Conservation (phyloP, 2,888 invertebrate genomes). For the Agonopterix heracliana region DNA sequence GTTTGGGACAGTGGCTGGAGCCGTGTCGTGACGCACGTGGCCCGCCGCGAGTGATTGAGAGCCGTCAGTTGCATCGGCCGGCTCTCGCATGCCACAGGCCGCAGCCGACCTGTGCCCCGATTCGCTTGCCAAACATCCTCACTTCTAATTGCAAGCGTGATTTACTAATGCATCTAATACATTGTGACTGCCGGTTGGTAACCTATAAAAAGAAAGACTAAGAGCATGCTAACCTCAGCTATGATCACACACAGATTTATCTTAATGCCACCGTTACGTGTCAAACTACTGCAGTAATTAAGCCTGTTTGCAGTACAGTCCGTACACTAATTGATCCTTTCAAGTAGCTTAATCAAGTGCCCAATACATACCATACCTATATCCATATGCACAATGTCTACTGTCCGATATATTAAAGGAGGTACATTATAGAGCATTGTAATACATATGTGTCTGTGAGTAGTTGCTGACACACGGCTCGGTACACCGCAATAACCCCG, state of each 20-base stretch:
- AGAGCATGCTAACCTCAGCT: conserved; percentile 26
- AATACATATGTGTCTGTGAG: conserved; percentile 15
- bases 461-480: conserved; percentile 35
- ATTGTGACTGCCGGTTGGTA: conserved; percentile 26
- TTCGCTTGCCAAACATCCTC: conserved; percentile 57
- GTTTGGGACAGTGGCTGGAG: conserved; percentile 20
- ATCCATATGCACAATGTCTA: conserved; percentile 14
- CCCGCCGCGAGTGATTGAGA: conserved; percentile 50
- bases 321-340: conserved; percentile 34
- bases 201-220: conserved; percentile 23
- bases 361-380: conserved; percentile 14
- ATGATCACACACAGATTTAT: not conserved
- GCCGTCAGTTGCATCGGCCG: conserved; percentile 50
- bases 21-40: conserved; percentile 15
- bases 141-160: conserved; percentile 60
- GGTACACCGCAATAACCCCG: conserved; percentile 59
- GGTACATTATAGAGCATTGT: conserved; percentile 12
- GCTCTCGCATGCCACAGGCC: conserved; percentile 22
- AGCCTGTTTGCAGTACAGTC: conserved; percentile 23
- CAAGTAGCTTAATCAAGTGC: conserved; percentile 30
- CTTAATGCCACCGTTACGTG: not conserved
- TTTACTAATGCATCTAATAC: conserved; percentile 48
- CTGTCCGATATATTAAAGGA: conserved; percentile 16
- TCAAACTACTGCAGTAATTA: not conserved
- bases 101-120: conserved; percentile 50